Conservation (phyloP, 2,888 invertebrate genomes). For the Linnaemya vulpina region DNA sequence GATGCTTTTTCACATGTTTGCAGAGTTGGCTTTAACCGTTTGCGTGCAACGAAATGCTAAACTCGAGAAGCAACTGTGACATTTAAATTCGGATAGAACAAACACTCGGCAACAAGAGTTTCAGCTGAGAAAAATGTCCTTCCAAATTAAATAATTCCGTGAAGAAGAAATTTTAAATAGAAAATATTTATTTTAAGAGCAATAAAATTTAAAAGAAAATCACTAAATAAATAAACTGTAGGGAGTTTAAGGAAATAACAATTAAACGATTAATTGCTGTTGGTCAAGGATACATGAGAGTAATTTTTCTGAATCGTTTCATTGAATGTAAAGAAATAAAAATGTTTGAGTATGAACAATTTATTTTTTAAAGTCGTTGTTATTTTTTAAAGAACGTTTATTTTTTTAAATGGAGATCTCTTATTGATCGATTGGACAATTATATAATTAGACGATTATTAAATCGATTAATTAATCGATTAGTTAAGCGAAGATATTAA, state of each 20-base stretch:
- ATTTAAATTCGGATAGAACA: neutral
- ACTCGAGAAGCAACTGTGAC: constrained; percentile 27
- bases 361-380: too few species aligned
- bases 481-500: too few species aligned
- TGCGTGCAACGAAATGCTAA: constrained; percentile 40
- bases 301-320: neutral
- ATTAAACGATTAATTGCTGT: neutral
- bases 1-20: neutral
- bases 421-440: too few species aligned
- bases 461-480: too few species aligned
- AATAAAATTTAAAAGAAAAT: constrained; percentile 15
- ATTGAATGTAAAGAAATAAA: neutral
- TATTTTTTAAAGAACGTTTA: too few species aligned
- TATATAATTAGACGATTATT: too few species aligned
- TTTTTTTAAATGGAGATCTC: too few species aligned
- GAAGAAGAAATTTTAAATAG: constrained; percentile 26
- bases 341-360: too few species aligned
- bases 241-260: too few species aligned
- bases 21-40: neutral
- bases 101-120: constrained; percentile 1
- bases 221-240: too few species aligned
- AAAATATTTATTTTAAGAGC: constrained; percentile 26
- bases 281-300: constrained; percentile 4
- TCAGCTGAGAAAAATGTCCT: constrained; percentile 15
- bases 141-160: constrained; percentile 40